A percentile compares a stretch with the other conserved stretches of the same genome.
Evolutionary conservation across 2,797 vertebrate species (phyloP).

Genomic region (Alauda arvensis): DNA sequence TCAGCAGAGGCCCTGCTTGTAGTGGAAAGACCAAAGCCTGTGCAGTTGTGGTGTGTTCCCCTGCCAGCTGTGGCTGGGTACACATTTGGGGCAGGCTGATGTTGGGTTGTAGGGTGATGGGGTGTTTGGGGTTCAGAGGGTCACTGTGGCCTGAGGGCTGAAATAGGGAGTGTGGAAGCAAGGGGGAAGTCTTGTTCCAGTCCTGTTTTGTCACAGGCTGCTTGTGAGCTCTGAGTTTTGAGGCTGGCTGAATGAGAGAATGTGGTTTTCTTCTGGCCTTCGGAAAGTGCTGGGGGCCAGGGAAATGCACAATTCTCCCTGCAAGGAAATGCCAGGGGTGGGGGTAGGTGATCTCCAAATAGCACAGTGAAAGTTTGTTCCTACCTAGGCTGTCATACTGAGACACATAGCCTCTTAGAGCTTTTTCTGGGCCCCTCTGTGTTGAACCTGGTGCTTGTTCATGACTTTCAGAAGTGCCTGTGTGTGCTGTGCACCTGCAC

Average conservation of each 20-base stretch:
- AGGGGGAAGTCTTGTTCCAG: not conserved
- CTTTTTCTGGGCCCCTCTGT: not conserved
- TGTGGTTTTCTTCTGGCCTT: not conserved
- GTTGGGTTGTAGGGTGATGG: not conserved
- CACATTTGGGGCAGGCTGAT: not conserved
- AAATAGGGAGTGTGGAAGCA: not conserved
- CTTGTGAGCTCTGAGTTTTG: not conserved
- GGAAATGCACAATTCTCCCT: not conserved
- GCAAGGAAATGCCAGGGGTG: not conserved
- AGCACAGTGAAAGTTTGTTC: not conserved
- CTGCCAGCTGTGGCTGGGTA: not conserved
- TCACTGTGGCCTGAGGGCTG: not conserved
- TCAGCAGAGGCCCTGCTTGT: not conserved
- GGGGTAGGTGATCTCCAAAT: not conserved
- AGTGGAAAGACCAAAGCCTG: not conserved
- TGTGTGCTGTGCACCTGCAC: not conserved
- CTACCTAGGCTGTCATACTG: not conserved
- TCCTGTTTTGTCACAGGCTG: not conserved
- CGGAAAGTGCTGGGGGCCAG: not conserved
- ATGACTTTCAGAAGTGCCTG: not conserved
- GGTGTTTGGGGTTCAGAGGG: not conserved
- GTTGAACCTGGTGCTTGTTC: not conserved
- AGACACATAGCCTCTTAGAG: not conserved
- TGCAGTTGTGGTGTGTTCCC: accelerated
- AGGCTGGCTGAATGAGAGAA: not conserved